These are phyloP conservation scores for Disparrhopalites patrizii DNA, from an alignment of 2,888 invertebrate genomes.

Conservation along the genomic window DNA sequence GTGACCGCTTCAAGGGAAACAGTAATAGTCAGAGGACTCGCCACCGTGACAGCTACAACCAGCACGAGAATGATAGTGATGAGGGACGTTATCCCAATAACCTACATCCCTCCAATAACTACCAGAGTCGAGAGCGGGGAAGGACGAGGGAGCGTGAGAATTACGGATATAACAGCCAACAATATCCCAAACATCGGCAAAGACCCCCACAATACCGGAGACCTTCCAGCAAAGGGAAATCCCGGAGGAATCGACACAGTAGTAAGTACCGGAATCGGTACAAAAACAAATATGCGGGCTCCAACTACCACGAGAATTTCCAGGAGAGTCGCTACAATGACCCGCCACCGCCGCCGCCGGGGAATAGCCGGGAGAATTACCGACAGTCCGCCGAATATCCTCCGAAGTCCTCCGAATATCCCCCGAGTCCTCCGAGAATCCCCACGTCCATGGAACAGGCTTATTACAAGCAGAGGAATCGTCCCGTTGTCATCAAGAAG, in stretches of 20 bases:
- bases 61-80: slow-evolving; percentile 10
- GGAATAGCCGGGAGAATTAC: slow-evolving; percentile 14
- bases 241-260: slow-evolving; percentile 11
- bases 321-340: neutral
- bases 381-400: neutral
- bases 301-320: neutral
- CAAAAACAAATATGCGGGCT: neutral
- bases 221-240: no score
- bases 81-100: slow-evolving; percentile 18
- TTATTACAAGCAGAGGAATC: slow-evolving; percentile 26
- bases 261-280: neutral
- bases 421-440: neutral
- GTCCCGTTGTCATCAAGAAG: slow-evolving; percentile 43
- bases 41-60: neutral
- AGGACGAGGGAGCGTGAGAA: slow-evolving; percentile 9
- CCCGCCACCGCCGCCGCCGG: neutral
- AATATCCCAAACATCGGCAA: neutral
- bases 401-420: neutral
- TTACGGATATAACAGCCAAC: neutral
- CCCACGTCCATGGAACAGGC: slow-evolving; percentile 11
- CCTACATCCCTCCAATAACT: slow-evolving; percentile 2
- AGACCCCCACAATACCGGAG: neutral
- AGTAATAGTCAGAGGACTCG: slow-evolving; percentile 1
- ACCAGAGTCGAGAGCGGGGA: slow-evolving; percentile 9
- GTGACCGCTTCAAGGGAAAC: slow-evolving; percentile 2